Conservation (phyloP, 2,797 vertebrate genomes). For the Notolabrus celidotus region DNA sequence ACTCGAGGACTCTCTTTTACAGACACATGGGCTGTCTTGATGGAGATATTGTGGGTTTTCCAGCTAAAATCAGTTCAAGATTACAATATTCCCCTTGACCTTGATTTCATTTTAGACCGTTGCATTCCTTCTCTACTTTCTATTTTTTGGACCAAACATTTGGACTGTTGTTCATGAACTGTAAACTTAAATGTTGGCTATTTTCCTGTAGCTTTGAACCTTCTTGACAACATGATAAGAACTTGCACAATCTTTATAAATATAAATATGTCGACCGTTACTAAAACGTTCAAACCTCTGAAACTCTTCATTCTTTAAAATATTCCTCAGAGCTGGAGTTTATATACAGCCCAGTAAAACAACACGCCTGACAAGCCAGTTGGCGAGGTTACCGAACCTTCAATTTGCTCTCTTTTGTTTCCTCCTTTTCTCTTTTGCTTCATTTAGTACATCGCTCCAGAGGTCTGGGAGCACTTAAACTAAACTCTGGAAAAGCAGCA, state of each 20-base stretch:
- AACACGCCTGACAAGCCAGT: constrained; percentile 26
- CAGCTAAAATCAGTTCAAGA: constrained; percentile 24
- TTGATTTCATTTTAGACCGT: background rate
- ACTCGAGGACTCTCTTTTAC: too few relatives aligned
- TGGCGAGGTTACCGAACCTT: constrained; percentile 34
- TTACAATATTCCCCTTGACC: constrained; percentile 9
- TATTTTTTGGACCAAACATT: constrained; percentile 18
- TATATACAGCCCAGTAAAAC: constrained; percentile 23
- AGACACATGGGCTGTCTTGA: background rate
- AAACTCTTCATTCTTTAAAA: constrained; percentile 11
- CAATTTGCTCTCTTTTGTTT: constrained; percentile 34
- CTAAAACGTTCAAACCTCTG: constrained; percentile 36
- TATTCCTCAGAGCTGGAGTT: constrained; percentile 14
- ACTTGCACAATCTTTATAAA: constrained; percentile 36
- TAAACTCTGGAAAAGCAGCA: constrained; percentile 26
- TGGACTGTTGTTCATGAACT: constrained; percentile 11
- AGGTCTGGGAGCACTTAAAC: constrained; percentile 61
- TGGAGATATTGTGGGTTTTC: background rate
- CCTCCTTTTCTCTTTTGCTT: constrained; percentile 36
- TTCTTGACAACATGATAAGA: constrained; percentile 12
- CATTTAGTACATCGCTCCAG: constrained; percentile 33
- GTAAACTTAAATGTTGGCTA: constrained; percentile 31
- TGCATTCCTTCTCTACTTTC: background rate
- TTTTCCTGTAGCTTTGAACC: constrained; percentile 5
- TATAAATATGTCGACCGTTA: constrained; percentile 56